phyloP scores from a whole-genome alignment of 2,888 invertebrate species.

The Rhagonycha fulva region DNA sequence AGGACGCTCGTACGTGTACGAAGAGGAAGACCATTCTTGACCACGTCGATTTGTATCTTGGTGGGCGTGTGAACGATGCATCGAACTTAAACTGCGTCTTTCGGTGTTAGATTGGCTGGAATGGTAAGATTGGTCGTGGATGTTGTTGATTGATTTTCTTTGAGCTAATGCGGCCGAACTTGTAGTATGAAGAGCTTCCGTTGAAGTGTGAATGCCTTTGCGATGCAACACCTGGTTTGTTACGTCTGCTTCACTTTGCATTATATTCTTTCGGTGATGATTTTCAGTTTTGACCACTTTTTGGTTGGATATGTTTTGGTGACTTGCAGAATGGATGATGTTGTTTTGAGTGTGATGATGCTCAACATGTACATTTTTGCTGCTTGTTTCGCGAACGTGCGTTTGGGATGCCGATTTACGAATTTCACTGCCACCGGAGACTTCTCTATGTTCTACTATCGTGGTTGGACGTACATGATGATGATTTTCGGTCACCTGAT shows the following conservation, averaged over 20 bases:
- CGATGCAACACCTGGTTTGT: conserved; percentile 79
- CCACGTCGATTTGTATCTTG: conserved; percentile 61
- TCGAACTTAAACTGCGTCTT: conserved; percentile 76
- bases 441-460: conserved; percentile 20
- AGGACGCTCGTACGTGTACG: conserved; percentile 62
- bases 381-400: conserved; percentile 42
- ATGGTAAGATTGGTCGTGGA: conserved; percentile 74
- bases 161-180: conserved; percentile 78
- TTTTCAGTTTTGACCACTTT: conserved; percentile 36
- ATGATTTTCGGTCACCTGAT: conserved; percentile 41
- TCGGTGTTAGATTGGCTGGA: conserved; percentile 67
- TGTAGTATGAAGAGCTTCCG: conserved; percentile 74
- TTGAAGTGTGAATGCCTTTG: conserved; percentile 68
- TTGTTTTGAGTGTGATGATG: conserved; percentile 32
- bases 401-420: conserved; percentile 50
- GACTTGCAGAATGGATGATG: conserved; percentile 37
- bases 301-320: conserved; percentile 30
- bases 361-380: conserved; percentile 30
- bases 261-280: conserved; percentile 73
- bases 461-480: conserved; percentile 44
- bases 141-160: conserved; percentile 78
- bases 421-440: conserved; percentile 40
- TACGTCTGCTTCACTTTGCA: conserved; percentile 75
- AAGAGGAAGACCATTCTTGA: conserved; percentile 57
- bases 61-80: conserved; percentile 68